Evolutionary conservation across 2,797 vertebrate genomes (phyloP).

Genomic region (Cephalopachus bancanus): DNA sequence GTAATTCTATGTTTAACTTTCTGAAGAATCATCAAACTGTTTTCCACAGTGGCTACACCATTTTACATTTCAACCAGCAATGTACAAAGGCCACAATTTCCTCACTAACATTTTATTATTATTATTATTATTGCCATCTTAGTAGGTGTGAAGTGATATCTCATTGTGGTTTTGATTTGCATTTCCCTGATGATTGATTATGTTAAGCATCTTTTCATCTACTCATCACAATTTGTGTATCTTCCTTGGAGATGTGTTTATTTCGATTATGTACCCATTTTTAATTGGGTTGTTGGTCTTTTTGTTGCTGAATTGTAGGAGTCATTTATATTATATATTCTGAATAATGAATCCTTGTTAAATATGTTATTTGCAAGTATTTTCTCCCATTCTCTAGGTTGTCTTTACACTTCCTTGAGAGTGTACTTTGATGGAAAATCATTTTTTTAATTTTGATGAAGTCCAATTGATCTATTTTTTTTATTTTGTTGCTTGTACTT

Average conservation of each 20-base stretch:
- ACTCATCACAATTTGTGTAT: neutral
- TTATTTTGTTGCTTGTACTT: too few relatives aligned
- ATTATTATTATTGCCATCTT: neutral
- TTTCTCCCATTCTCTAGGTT: neutral
- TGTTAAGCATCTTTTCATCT: neutral
- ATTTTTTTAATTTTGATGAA: constrained; percentile 10
- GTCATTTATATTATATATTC: neutral
- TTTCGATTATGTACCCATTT: neutral
- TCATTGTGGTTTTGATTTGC: neutral
- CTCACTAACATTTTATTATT: neutral
- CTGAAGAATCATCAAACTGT: too few relatives aligned
- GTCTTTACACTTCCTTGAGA: neutral
- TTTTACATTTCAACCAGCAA: neutral
- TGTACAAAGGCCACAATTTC: neutral
- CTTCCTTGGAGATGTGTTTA: neutral
- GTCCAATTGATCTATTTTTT: neutral
- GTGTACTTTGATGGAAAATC: neutral
- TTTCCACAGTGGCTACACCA: too few relatives aligned
- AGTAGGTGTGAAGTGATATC: neutral
- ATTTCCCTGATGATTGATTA: neutral
- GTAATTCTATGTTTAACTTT: too few relatives aligned
- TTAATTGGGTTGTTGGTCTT: neutral
- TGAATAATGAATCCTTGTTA: neutral
- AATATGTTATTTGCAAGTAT: neutral
- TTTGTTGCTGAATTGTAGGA: neutral